Evolutionary conservation across 1,140 invertebrate species (phyloP).

Genomic region (Lepidotrigona ventralis): DNA sequence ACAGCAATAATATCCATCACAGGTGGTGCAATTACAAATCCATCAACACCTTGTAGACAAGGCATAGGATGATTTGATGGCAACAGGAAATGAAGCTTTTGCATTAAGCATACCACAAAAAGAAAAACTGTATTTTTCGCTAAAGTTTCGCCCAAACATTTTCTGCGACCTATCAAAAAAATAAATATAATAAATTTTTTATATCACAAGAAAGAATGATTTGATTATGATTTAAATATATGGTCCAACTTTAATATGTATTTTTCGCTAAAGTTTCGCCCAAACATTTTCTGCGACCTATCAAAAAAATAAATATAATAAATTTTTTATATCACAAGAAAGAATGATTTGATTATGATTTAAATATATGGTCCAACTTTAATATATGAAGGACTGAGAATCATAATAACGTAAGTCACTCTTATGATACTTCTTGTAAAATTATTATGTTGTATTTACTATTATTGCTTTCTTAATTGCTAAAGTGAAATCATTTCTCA

Average conservation of each 20-base stretch:
- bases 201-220: neutral
- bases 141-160: slow-evolving; percentile 77
- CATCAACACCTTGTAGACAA: slow-evolving; percentile 70
- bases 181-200: neutral
- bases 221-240: neutral
- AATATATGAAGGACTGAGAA: no score
- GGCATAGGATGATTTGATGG: slow-evolving; percentile 63
- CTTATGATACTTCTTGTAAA: no score
- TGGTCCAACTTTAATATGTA: no score
- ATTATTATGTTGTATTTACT: no score
- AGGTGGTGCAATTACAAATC: slow-evolving; percentile 74
- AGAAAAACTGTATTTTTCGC: slow-evolving; percentile 77
- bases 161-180: slow-evolving; percentile 72
- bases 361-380: no score
- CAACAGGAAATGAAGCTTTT: slow-evolving; percentile 74
- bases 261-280: slow-evolving; percentile 79
- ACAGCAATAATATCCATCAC: slow-evolving; percentile 60
- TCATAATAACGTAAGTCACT: no score
- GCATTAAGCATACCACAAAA: slow-evolving; percentile 74
- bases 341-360: neutral
- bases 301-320: slow-evolving; percentile 33
- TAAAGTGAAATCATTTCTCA: no score
- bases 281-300: slow-evolving; percentile 75
- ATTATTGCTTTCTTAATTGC: no score
- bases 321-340: no score